phyloP scores from a whole-genome alignment of 2,113 vertebrate species.

The Eolophus roseicapilla region DNA sequence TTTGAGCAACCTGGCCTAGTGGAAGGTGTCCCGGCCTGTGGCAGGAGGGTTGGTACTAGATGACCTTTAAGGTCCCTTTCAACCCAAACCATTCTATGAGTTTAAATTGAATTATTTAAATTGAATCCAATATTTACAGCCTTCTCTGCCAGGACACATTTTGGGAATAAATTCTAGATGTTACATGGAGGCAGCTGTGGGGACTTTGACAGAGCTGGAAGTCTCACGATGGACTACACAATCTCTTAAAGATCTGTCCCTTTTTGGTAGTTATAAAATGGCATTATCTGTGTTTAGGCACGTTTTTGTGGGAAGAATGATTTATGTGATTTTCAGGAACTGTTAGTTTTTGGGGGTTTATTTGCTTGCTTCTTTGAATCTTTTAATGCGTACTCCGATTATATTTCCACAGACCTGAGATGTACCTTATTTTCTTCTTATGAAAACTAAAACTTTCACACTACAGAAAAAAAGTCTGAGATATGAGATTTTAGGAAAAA shows the following conservation, averaged over 20 bases:
- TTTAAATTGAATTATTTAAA: neutral
- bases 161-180: neutral
- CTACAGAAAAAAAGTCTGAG: neutral
- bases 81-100: neutral
- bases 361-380: neutral
- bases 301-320: neutral
- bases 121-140: neutral
- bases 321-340: neutral
- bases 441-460: neutral
- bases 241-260: neutral
- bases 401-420: neutral
- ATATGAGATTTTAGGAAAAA: neutral
- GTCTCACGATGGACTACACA: neutral
- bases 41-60: neutral
- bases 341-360: neutral
- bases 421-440: neutral
- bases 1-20: neutral
- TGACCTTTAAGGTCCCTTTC: neutral
- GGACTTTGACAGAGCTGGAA: neutral
- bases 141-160: neutral
- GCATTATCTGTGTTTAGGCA: neutral
- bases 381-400: neutral
- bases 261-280: neutral
- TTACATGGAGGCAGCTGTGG: neutral
- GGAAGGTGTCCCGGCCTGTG: neutral